Evolutionary conservation across 2,888 invertebrate genomes (phyloP).

Genomic region (Sceliomorpha sp.): DNA sequence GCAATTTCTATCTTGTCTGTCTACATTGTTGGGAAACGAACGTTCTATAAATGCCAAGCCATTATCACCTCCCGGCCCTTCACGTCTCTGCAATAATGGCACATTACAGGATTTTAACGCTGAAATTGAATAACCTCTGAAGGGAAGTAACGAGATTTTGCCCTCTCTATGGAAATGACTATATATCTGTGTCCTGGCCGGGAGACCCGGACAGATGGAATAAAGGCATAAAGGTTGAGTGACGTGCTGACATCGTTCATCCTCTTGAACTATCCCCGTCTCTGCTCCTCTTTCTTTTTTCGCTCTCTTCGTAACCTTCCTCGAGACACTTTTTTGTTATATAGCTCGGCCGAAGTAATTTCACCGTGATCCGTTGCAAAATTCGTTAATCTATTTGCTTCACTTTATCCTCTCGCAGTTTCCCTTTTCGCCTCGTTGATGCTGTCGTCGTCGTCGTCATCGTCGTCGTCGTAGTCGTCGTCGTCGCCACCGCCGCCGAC

Average conservation of each 20-base stretch:
- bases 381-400: constrained; percentile 40
- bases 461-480: too few relatives aligned
- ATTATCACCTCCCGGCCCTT: constrained; percentile 59
- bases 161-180: constrained; percentile 69
- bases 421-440: constrained; percentile 24
- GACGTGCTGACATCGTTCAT: constrained; percentile 72
- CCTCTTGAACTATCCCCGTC: constrained; percentile 51
- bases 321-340: constrained; percentile 60
- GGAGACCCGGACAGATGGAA: constrained; percentile 64
- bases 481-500: too few relatives aligned
- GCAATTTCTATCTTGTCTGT: constrained; percentile 25
- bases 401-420: constrained; percentile 6
- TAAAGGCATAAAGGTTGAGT: constrained; percentile 75
- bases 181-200: constrained; percentile 56
- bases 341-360: constrained; percentile 66
- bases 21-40: constrained; percentile 43
- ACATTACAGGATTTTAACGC: constrained; percentile 77
- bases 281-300: constrained; percentile 59
- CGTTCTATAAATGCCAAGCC: constrained; percentile 65
- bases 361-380: constrained; percentile 54
- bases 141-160: constrained; percentile 72
- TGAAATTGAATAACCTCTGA: constrained; percentile 76
- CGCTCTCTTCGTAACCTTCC: constrained; percentile 18
- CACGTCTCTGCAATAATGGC: constrained; percentile 71
- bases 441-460: too few relatives aligned